A percentile compares a stretch with the other conserved stretches of the same genome.
Evolutionary conservation across 1,140 invertebrate species (phyloP).

Genomic region (Trichogramma pretiosum): DNA sequence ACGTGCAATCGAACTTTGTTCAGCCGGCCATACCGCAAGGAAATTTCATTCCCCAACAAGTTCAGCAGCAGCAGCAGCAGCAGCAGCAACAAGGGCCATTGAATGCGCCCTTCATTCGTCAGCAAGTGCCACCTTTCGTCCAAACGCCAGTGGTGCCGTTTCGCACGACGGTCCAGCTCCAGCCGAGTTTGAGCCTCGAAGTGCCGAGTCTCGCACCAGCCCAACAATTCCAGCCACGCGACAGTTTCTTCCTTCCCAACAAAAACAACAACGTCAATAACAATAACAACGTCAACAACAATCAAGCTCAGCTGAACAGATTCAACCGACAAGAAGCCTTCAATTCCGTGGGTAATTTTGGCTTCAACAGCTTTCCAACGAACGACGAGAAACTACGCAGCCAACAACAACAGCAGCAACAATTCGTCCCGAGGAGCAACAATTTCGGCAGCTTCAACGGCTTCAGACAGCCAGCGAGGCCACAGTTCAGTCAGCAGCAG

Average conservation of each 20-base stretch:
- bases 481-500: slow-evolving; percentile 13
- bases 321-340: slow-evolving; percentile 45
- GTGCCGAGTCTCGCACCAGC: slow-evolving; percentile 29
- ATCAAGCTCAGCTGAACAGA: slow-evolving; percentile 36
- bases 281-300: slow-evolving; percentile 36
- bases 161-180: slow-evolving; percentile 40
- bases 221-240: slow-evolving; percentile 27
- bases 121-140: too few relatives aligned
- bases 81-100: too few relatives aligned
- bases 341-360: slow-evolving; percentile 48
- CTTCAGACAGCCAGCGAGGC: slow-evolving; percentile 18
- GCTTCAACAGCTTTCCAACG: slow-evolving; percentile 42
- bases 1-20: too few relatives aligned
- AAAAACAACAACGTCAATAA: slow-evolving; percentile 43
- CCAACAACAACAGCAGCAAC: slow-evolving; percentile 22
- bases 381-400: slow-evolving; percentile 27
- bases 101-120: too few relatives aligned
- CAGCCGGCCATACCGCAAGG: too few relatives aligned
- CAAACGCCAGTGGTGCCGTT: too few relatives aligned
- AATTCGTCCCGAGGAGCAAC: slow-evolving; percentile 9
- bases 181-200: slow-evolving; percentile 39
- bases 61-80: too few relatives aligned
- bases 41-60: too few relatives aligned
- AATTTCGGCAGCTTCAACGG: slow-evolving; percentile 4
- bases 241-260: slow-evolving; percentile 33